Conservation (phyloP, 2,888 invertebrate species). For the Drosophila subquinaria region DNA sequence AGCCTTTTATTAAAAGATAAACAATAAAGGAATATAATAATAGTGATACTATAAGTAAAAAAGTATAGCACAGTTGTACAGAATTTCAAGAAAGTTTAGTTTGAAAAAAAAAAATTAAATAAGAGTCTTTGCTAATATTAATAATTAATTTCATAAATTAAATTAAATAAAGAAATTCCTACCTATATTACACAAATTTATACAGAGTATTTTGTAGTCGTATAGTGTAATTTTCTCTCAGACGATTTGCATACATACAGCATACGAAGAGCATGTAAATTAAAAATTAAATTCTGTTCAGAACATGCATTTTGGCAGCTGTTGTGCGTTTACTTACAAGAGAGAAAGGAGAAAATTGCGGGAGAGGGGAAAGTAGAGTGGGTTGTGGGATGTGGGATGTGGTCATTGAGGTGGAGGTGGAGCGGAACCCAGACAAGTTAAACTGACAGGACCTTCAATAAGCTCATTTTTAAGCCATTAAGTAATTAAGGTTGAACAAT, state of each 20-base stretch:
- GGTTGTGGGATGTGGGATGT: slow-evolving; percentile 25
- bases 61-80: not conserved
- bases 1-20: not conserved
- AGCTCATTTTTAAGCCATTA: slow-evolving; percentile 75
- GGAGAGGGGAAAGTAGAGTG: not conserved
- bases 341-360: slow-evolving; percentile 49
- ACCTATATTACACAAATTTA: not conserved
- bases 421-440: slow-evolving; percentile 53
- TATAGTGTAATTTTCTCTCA: not conserved
- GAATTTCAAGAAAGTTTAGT: not conserved
- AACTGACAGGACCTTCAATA: slow-evolving; percentile 59
- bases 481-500: slow-evolving; percentile 72
- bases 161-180: not conserved
- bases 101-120: not conserved
- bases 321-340: slow-evolving; percentile 51
- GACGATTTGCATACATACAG: slow-evolving; percentile 28
- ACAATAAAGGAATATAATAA: slow-evolving; percentile 6
- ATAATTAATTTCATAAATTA: not conserved
- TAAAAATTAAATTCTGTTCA: slow-evolving; percentile 74
- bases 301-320: slow-evolving; percentile 67
- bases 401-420: slow-evolving; percentile 31
- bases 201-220: slow-evolving; percentile 19
- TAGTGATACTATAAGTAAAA: slow-evolving; percentile 1
- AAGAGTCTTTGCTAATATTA: not conserved
- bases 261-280: slow-evolving; percentile 60